phyloP scores from a whole-genome alignment of 2,888 invertebrate species.

The Phyllotreta cruciferae region DNA sequence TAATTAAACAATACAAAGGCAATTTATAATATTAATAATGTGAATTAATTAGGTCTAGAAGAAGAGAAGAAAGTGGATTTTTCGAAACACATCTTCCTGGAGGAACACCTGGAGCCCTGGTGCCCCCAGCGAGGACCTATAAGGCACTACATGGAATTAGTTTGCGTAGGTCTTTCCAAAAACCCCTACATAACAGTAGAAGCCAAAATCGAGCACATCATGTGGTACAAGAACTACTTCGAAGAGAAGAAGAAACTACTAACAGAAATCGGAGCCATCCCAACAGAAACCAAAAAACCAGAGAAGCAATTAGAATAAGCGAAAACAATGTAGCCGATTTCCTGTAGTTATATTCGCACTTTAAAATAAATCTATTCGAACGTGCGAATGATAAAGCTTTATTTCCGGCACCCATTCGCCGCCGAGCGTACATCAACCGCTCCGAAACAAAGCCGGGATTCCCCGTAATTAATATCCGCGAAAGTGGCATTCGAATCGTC shows the following conservation, averaged over 20 bases:
- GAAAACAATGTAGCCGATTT: conserved; percentile 27
- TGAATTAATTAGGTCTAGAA: conserved; percentile 66
- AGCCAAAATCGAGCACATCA: conserved; percentile 87
- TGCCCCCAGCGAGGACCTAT: conserved; percentile 92
- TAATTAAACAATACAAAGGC: conserved; percentile 50
- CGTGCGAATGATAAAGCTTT: no score
- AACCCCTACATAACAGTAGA: conserved; percentile 89
- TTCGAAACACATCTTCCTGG: conserved; percentile 93
- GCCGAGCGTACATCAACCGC: no score
- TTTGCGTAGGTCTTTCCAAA: conserved; percentile 90
- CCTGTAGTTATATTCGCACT: conserved; percentile 2
- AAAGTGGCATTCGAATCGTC: no score
- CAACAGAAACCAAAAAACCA: conserved; percentile 38
- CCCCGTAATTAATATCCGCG: no score
- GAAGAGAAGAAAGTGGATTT: conserved; percentile 77
- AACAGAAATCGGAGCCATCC: conserved; percentile 69
- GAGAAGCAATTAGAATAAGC: conserved; percentile 18
- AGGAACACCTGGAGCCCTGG: conserved; percentile 83
- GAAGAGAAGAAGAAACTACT: conserved; percentile 77
- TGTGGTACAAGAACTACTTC: conserved; percentile 93
- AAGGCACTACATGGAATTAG: conserved; percentile 96
- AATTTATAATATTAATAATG: neutral
- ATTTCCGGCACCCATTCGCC: no score
- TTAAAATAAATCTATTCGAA: conserved; percentile 11
- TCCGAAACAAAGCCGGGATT: no score